Evolutionary conservation across 2,888 invertebrate genomes (phyloP).

Genomic region (Leucophenga montana): DNA sequence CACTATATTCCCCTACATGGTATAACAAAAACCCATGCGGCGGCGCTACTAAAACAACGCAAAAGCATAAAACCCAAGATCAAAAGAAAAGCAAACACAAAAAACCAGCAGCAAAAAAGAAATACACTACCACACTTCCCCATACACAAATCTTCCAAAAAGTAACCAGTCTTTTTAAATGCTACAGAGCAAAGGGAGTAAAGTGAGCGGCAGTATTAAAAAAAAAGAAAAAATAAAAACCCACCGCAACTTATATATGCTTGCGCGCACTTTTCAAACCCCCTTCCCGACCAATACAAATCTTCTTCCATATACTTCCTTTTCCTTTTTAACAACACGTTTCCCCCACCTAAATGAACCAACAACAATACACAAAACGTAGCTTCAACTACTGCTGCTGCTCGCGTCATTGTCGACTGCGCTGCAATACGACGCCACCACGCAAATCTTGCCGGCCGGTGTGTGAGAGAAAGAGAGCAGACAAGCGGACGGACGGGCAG

Average conservation of each 20-base stretch:
- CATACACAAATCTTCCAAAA: neutral
- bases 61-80: no score
- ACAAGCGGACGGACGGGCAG: neutral
- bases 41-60: no score
- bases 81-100: neutral
- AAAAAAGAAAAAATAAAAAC: no score
- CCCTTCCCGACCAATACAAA: neutral
- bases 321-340: constrained; percentile 28
- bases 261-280: neutral
- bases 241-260: neutral
- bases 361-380: constrained; percentile 40
- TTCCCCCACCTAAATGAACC: constrained; percentile 28
- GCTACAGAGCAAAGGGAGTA: neutral
- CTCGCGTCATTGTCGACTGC: constrained; percentile 36
- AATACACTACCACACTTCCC: neutral
- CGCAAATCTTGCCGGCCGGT: constrained; percentile 57
- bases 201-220: neutral
- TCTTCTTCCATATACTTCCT: constrained; percentile 37
- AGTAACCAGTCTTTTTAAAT: no score
- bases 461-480: constrained; percentile 48
- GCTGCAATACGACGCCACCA: constrained; percentile 34
- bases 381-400: constrained; percentile 33
- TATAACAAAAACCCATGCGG: neutral
- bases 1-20: no score
- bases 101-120: no score